phyloP scores from a whole-genome alignment of 1,140 invertebrate genomes.

The Drosophila albomicans region DNA sequence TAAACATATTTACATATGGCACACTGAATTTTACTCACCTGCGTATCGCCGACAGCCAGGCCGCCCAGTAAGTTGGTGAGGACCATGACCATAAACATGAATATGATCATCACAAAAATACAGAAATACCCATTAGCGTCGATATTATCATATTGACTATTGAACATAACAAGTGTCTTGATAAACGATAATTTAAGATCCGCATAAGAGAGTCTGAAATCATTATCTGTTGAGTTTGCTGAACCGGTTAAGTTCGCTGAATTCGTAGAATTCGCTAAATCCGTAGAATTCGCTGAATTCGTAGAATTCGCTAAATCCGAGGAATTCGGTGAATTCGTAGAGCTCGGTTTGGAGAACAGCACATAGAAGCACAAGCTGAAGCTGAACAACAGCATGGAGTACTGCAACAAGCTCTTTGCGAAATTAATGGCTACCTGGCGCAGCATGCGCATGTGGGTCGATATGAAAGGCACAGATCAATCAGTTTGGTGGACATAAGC shows the following conservation, averaged over 20 bases:
- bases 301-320: no score
- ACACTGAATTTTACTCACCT: neutral
- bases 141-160: neutral
- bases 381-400: neutral
- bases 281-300: no score
- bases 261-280: neutral
- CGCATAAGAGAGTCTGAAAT: neutral
- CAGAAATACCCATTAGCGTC: neutral
- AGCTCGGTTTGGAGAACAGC: neutral
- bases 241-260: no score
- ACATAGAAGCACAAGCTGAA: slow-evolving; percentile 13
- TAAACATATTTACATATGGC: no score
- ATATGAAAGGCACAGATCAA: neutral
- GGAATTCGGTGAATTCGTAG: neutral
- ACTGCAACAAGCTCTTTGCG: neutral
- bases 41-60: slow-evolving; percentile 22
- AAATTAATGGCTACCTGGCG: slow-evolving; percentile 19
- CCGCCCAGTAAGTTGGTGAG: slow-evolving; percentile 13
- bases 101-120: neutral
- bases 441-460: slow-evolving; percentile 14
- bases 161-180: slow-evolving; percentile 2
- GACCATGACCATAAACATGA: slow-evolving; percentile 19
- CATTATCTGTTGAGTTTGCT: no score
- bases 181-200: neutral
- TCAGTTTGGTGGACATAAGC: slow-evolving; percentile 8